These are phyloP conservation scores for Bufo gargarizans DNA, from an alignment of 2,113 vertebrate species.

Conservation along the genomic window DNA sequence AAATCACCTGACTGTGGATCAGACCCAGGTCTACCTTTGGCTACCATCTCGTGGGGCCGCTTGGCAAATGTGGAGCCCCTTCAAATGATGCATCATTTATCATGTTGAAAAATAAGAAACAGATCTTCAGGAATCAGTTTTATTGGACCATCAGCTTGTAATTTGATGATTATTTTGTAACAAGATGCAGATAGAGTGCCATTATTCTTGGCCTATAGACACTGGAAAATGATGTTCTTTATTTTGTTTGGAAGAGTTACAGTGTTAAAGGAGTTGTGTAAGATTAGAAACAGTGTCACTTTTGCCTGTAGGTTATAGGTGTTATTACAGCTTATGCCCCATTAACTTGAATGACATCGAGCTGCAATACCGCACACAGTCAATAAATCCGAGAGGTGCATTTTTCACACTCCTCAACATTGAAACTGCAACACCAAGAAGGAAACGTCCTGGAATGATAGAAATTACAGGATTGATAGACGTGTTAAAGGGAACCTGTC, in stretches of 20 bases:
- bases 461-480: too few species aligned
- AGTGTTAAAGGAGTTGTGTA: too few species aligned
- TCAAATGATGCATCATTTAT: conserved; percentile 13
- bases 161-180: conserved; percentile 7
- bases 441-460: too few species aligned
- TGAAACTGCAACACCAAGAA: too few species aligned
- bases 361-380: too few species aligned
- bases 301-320: too few species aligned
- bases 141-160: not conserved
- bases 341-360: too few species aligned
- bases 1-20: conserved; percentile 48
- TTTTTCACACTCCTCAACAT: too few species aligned
- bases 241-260: not conserved
- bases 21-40: conserved; percentile 28
- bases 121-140: conserved; percentile 3
- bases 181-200: not conserved
- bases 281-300: too few species aligned
- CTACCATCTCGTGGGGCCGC: conserved; percentile 18
- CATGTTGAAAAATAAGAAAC: conserved; percentile 2
- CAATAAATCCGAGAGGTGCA: too few species aligned
- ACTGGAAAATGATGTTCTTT: not conserved
- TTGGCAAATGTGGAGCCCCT: conserved; percentile 25
- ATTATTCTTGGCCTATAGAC: conserved; percentile 11
- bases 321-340: too few species aligned
- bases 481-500: too few species aligned